phyloP scores from a whole-genome alignment of 2,113 vertebrate species.

The Cottus gobio region DNA sequence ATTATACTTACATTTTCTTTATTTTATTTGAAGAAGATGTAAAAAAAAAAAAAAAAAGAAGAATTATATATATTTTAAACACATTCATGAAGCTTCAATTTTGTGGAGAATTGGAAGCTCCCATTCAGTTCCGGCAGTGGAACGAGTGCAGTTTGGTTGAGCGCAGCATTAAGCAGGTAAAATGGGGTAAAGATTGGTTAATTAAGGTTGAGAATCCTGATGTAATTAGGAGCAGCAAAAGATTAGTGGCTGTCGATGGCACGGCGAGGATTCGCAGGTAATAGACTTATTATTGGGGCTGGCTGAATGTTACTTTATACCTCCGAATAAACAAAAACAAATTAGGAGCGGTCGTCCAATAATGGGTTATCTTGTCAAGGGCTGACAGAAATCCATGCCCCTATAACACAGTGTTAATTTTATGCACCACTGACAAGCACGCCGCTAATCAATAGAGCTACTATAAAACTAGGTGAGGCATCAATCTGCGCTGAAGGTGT shows the following conservation, averaged over 20 bases:
- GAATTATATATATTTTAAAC: background rate
- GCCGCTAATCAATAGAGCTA: slow-evolving; percentile 78
- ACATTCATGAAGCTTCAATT: too few relatives aligned
- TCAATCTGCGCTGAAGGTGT: slow-evolving; percentile 76
- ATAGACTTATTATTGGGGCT: slow-evolving; percentile 84
- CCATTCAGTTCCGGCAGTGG: slow-evolving; percentile 69
- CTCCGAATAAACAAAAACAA: slow-evolving; percentile 89
- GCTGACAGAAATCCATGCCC: slow-evolving; percentile 84
- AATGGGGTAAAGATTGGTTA: slow-evolving; percentile 85
- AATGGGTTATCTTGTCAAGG: slow-evolving; percentile 85
- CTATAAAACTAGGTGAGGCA: slow-evolving; percentile 81
- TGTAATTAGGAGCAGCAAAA: slow-evolving; percentile 85
- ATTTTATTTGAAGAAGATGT: too few relatives aligned
- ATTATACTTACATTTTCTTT: too few relatives aligned
- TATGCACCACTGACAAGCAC: slow-evolving; percentile 86
- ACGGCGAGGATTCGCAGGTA: slow-evolving; percentile 76
- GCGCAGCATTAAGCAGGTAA: slow-evolving; percentile 81
- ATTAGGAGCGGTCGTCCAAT: slow-evolving; percentile 82
- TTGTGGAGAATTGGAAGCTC: slow-evolving; percentile 47
- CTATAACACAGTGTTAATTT: slow-evolving; percentile 88
- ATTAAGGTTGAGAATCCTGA: slow-evolving; percentile 84
- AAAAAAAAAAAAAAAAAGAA: too few relatives aligned
- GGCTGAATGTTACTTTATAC: slow-evolving; percentile 83
- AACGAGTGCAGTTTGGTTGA: slow-evolving; percentile 73
- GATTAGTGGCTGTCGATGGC: slow-evolving; percentile 81